Evolutionary conservation across 2,113 vertebrate genomes (phyloP).

Genomic region (Sebastes schlegelii): DNA sequence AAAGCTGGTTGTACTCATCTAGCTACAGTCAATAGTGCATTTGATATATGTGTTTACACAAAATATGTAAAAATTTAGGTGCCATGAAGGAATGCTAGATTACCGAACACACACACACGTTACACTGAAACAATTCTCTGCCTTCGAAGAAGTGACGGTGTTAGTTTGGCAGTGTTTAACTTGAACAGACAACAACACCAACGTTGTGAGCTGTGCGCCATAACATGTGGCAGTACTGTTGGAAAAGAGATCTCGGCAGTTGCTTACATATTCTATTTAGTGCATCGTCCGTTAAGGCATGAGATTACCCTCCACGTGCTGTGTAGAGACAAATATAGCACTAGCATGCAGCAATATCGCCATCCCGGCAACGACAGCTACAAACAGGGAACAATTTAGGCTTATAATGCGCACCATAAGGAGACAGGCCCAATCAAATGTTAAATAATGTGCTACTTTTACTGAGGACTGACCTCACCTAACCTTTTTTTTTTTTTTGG

Average conservation of each 20-base stretch:
- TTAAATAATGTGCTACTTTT: slow-evolving; percentile 72
- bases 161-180: slow-evolving; percentile 79
- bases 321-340: slow-evolving; percentile 82
- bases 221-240: slow-evolving; percentile 76
- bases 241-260: slow-evolving; percentile 80
- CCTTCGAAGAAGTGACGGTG: slow-evolving; percentile 67
- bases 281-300: slow-evolving; percentile 84
- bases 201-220: slow-evolving; percentile 75
- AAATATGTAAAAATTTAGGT: slow-evolving; percentile 81
- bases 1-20: slow-evolving; percentile 82
- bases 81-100: slow-evolving; percentile 80
- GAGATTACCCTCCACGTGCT: slow-evolving; percentile 82
- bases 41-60: slow-evolving; percentile 83
- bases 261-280: slow-evolving; percentile 81
- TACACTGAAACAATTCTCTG: slow-evolving; percentile 68
- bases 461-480: slow-evolving; percentile 55
- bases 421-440: slow-evolving; percentile 74
- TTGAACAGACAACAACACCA: slow-evolving; percentile 73
- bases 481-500: not conserved
- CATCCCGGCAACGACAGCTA: slow-evolving; percentile 77
- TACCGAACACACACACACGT: slow-evolving; percentile 69
- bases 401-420: slow-evolving; percentile 70
- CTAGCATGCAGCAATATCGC: slow-evolving; percentile 79
- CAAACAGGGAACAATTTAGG: slow-evolving; percentile 74
- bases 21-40: slow-evolving; percentile 87